phyloP scores from a whole-genome alignment of 2,888 invertebrate species.

The Neoaliturus tenellus region DNA sequence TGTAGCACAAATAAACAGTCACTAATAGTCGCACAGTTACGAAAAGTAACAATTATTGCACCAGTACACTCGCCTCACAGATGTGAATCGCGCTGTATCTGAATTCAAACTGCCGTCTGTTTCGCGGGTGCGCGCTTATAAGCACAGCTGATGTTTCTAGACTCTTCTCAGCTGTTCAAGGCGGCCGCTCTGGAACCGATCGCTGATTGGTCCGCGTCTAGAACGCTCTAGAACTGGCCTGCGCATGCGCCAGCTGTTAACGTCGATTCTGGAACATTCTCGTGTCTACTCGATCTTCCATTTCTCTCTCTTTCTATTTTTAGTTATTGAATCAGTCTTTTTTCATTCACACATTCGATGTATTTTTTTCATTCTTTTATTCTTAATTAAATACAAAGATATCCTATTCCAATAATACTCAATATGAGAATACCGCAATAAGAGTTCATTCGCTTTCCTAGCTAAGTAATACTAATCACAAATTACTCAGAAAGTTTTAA shows the following conservation, averaged over 20 bases:
- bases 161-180: not conserved
- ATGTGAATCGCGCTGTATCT: not conserved
- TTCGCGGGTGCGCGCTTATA: constrained; percentile 9
- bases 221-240: constrained; percentile 37
- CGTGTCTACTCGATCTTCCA: not conserved
- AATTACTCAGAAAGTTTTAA: no score
- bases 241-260: constrained; percentile 26
- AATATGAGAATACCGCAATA: no score
- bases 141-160: not conserved
- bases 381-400: no score
- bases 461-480: no score
- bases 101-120: constrained; percentile 5
- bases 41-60: not conserved
- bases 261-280: not conserved
- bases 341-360: no score
- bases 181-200: not conserved
- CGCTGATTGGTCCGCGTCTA: not conserved
- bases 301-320: not conserved
- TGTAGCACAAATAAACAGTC: not conserved
- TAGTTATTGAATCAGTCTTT: no score
- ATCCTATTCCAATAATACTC: no score
- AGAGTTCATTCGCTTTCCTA: no score
- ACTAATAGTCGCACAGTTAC: not conserved
- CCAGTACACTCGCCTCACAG: not conserved
- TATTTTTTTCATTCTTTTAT: no score